A percentile compares a stretch with the other conserved stretches of the same genome.
These are phyloP conservation scores for Tetranychus piercei DNA, from an alignment of 2,888 invertebrate species.

Conservation along the genomic window DNA sequence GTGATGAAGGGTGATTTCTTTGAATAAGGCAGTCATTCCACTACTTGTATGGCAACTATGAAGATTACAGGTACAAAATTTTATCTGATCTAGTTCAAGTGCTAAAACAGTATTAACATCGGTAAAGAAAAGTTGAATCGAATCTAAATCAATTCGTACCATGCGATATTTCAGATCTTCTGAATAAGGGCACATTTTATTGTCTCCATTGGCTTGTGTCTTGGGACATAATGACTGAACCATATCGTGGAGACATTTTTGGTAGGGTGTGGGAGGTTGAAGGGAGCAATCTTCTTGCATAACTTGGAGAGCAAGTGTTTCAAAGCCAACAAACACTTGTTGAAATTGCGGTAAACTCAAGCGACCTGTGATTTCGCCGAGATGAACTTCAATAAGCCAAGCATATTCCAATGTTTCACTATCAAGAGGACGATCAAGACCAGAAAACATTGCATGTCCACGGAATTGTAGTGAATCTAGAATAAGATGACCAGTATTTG, in stretches of 20 bases:
- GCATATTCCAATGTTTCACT: constrained; percentile 91
- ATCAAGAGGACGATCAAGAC: constrained; percentile 65
- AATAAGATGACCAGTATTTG: constrained; percentile 66
- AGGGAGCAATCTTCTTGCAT: constrained; percentile 76
- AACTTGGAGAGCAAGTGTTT: constrained; percentile 65
- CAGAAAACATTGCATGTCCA: constrained; percentile 91
- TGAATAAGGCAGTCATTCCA: constrained; percentile 67
- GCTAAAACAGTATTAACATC: constrained; percentile 63
- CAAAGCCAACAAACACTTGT: constrained; percentile 65
- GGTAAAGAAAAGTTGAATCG: constrained; percentile 70
- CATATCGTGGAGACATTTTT: constrained; percentile 36
- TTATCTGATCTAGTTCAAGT: constrained; percentile 55
- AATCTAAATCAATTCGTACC: constrained; percentile 69
- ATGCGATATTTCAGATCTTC: constrained; percentile 82
- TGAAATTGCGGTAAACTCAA: constrained; percentile 71
- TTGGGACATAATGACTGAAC: constrained; percentile 46
- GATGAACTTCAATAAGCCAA: constrained; percentile 83
- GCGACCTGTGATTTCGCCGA: constrained; percentile 80
- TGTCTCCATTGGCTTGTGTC: constrained; percentile 24
- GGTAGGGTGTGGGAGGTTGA: constrained; percentile 53
- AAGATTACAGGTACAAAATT: constrained; percentile 78
- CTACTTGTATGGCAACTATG: constrained; percentile 76
- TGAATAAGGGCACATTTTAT: constrained; percentile 49
- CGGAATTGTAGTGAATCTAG: constrained; percentile 54
- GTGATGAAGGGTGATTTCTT: constrained; percentile 49